Evolutionary conservation across 2,113 vertebrate genomes (phyloP).

Genomic region (Eulemur rufifrons): DNA sequence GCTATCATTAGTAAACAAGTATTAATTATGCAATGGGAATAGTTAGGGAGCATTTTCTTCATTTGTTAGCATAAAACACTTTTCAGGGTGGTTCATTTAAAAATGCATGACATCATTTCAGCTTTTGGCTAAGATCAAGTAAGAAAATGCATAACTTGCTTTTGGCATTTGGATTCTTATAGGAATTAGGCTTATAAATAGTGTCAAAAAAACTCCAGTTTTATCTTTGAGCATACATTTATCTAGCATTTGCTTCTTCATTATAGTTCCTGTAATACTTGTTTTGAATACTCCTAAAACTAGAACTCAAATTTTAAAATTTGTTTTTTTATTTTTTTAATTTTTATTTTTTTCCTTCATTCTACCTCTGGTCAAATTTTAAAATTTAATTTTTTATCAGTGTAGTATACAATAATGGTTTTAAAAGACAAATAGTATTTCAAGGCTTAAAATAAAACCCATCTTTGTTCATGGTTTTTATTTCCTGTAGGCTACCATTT

Average conservation of each 20-base stretch:
- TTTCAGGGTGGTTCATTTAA: slow-evolving; percentile 42
- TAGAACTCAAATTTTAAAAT: slow-evolving; percentile 15
- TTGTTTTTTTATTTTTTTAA: slow-evolving; percentile 11
- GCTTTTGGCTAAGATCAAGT: not conserved
- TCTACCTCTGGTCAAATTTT: not conserved
- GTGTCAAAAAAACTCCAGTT: not conserved
- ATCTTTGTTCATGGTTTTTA: not conserved
- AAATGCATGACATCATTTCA: not conserved
- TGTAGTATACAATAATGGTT: not conserved
- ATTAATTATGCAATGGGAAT: slow-evolving; percentile 27
- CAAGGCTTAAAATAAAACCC: not conserved
- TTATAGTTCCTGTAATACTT: not conserved
- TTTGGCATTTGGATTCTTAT: slow-evolving; percentile 14
- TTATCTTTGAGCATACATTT: not conserved
- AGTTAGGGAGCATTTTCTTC: slow-evolving; percentile 26
- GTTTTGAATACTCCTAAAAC: not conserved
- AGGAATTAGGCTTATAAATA: slow-evolving; percentile 33
- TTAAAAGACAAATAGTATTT: slow-evolving; percentile 13
- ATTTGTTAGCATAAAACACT: not conserved
- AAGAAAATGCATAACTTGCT: slow-evolving; percentile 31
- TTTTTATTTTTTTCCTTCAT: too few relatives aligned
- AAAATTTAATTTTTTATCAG: slow-evolving; percentile 33
- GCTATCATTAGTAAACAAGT: slow-evolving; percentile 10
- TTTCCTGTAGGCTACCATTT: not conserved
- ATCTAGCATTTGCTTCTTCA: not conserved